Evolutionary conservation across 2,888 invertebrate species (phyloP).

Genomic region (Diarsia mendica): DNA sequence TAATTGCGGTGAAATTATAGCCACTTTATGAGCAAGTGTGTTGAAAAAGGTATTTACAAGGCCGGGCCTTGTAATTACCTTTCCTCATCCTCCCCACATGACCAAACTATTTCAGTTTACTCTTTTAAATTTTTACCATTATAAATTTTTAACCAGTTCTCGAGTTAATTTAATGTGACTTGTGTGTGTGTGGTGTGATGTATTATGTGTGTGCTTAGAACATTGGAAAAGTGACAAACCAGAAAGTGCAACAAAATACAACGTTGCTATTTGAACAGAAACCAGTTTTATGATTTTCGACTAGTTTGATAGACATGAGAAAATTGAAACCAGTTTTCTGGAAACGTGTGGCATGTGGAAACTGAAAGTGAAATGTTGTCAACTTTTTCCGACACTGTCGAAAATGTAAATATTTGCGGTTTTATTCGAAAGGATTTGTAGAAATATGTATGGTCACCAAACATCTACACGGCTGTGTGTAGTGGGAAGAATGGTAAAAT

Average conservation of each 20-base stretch:
- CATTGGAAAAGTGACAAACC: neutral
- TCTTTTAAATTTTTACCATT: neutral
- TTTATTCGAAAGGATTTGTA: neutral
- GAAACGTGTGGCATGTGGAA: neutral
- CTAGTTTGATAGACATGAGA: neutral
- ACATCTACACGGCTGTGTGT: too few species aligned
- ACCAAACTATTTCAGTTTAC: neutral
- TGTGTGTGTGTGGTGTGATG: too few species aligned
- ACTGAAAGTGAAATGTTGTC: neutral
- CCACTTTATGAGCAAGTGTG: too few species aligned
- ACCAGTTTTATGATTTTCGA: neutral
- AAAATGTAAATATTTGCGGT: neutral
- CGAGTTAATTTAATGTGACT: neutral
- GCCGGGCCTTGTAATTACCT: too few species aligned
- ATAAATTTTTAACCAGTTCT: neutral
- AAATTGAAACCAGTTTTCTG: conserved; percentile 1
- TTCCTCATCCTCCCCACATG: too few species aligned
- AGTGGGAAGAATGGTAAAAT: too few species aligned
- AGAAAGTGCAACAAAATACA: neutral
- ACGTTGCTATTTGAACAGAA: neutral
- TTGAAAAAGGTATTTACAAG: too few species aligned
- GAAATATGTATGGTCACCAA: too few species aligned
- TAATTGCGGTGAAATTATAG: too few species aligned
- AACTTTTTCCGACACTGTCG: neutral
- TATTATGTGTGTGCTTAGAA: too few species aligned